Evolutionary conservation across 2,888 invertebrate genomes (phyloP).

Genomic region (Teleogryllus oceanicus): DNA sequence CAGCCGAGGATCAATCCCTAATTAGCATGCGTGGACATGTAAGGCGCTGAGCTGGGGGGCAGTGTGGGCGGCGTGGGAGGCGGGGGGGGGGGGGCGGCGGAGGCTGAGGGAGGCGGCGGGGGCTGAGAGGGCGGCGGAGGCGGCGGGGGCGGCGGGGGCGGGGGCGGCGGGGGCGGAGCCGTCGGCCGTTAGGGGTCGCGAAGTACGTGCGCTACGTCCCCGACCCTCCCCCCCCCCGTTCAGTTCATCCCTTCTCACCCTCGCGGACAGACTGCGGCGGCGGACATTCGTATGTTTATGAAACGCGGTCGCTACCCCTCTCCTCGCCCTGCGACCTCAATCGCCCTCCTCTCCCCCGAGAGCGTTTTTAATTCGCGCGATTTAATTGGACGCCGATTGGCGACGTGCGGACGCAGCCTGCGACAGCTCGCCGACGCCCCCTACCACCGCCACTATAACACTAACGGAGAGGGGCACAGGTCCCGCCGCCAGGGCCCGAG

Average conservation of each 20-base stretch:
- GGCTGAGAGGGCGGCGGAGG: not conserved
- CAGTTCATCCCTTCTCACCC: not conserved
- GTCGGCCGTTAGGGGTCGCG: not conserved
- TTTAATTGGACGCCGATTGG: not conserved
- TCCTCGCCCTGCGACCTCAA: not conserved
- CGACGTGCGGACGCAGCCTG: not conserved
- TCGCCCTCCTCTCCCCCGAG: not conserved
- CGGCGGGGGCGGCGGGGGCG: not conserved
- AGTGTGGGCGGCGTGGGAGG: not conserved
- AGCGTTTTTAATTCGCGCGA: constrained; percentile 2
- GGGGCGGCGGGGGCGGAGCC: not conserved
- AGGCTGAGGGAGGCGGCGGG: not conserved
- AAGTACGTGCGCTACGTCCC: not conserved
- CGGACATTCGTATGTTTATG: constrained; percentile 4
- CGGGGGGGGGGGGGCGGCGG: not conserved
- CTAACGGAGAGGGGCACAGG: too few relatives aligned
- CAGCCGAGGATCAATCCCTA: not conserved
- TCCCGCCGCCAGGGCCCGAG: too few relatives aligned
- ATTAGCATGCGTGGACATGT: not conserved
- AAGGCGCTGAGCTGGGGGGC: not conserved
- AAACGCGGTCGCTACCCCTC: not conserved
- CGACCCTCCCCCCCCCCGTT: not conserved
- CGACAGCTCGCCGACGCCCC: not conserved
- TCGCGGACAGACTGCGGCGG: not conserved
- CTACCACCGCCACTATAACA: too few relatives aligned